Evolutionary conservation across 2,113 vertebrate species (phyloP), one percentile per base, ranked within the genome.

Genomic region (Oceanodroma tethys): DNA sequence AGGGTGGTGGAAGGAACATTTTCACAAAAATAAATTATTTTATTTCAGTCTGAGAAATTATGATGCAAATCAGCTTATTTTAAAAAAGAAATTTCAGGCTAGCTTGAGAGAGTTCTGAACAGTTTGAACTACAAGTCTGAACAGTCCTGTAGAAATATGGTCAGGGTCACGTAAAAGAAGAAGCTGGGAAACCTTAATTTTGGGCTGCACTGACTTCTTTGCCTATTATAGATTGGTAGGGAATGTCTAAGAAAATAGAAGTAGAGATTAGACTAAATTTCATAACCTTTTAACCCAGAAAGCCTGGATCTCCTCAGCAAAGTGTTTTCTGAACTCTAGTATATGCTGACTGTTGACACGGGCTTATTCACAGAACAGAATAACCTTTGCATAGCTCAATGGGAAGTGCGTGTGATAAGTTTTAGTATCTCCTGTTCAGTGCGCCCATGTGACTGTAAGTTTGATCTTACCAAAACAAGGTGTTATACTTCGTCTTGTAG

Each of bases 341-440:
- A 42, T 90, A 81, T 55, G 74, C 86, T 81, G 60, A 16, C 38
- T 97, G 93, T 97, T 96, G 95, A 97, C 95, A 96, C 1, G 76
- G 52, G 84, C 91, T 97, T 96, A 96, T 87, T 84, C 81, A 56
- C 52, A 60, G 95, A 84, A 25, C 89, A 52, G 86, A 58, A 32
- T 96, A 84, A 96, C 96, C 96, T 97, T 97, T 97, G 95, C 95
- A 94, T 47, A 97, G 93, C 93, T 94, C 95, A 60, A 8, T 1
- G 15, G 74, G 90, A 52, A 56, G 83, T 26, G 47, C 7, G 5
- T 47, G 80, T 38, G 89, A 6, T 84, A n/a, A 65, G 81, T 62
- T 97, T 73, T 55, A 42, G 86, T 20, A 40, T 34, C 91, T 95
- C n/a, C 95, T 67, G 45, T 43, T 91, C 80, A 3, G 1, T 13